Conservation (phyloP, 2,113 vertebrate species). For the Perca schrenkii region DNA sequence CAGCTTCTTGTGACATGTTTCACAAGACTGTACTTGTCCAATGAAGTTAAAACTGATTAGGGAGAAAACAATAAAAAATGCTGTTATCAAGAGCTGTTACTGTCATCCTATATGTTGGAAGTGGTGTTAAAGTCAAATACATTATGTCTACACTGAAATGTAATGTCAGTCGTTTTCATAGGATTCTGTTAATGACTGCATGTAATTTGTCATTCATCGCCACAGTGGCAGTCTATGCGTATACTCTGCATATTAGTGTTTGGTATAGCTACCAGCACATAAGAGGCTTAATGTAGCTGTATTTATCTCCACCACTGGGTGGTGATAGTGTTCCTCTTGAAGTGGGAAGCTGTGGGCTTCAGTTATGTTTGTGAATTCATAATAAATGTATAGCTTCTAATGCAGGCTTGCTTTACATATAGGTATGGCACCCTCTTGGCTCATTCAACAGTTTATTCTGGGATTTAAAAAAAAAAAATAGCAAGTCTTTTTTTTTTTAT, state of each 20-base stretch:
- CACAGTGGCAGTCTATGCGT: background rate
- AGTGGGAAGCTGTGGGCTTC: no score
- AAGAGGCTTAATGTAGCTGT: background rate
- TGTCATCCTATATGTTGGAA: conserved; percentile 14
- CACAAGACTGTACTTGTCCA: conserved; percentile 79
- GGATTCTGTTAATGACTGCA: background rate
- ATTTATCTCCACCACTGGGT: conserved; percentile 34
- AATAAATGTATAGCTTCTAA: background rate
- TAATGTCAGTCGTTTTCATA: background rate
- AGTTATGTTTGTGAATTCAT: background rate
- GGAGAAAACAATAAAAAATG: conserved; percentile 80
- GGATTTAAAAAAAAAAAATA: background rate
- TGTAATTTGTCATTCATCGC: background rate
- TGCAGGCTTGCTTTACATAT: background rate
- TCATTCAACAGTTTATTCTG: background rate
- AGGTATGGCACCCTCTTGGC: no score
- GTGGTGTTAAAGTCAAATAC: background rate
- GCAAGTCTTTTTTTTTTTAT: background rate
- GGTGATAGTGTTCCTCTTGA: conserved; percentile 22
- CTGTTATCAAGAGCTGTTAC: conserved; percentile 46
- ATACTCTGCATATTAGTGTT: background rate
- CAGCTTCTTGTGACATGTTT: conserved; percentile 74
- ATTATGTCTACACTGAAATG: background rate
- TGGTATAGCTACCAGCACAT: background rate
- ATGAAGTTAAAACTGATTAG: conserved; percentile 83